A percentile compares a stretch with the other conserved stretches of the same genome.
phyloP scores from a whole-genome alignment of 2,888 invertebrate species.

The Cephus rjabovi region DNA sequence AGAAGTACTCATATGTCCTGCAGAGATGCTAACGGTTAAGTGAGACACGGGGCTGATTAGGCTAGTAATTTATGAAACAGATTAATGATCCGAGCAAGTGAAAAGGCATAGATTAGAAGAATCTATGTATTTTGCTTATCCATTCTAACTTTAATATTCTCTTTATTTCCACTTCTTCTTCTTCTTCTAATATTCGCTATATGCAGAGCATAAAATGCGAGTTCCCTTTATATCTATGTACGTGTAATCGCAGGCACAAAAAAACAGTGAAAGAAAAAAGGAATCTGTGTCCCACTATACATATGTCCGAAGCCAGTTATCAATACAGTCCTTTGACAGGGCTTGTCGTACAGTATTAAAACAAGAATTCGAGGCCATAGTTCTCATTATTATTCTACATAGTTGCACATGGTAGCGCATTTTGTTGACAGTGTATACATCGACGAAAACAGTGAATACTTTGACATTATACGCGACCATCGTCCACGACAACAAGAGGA shows the following conservation, averaged over 20 bases:
- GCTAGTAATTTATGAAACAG: constrained; percentile 21
- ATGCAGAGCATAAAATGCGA: constrained; percentile 3
- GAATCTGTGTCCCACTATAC: neutral
- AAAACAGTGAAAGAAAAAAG: constrained; percentile 17
- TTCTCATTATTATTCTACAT: constrained; percentile 5
- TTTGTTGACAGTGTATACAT: constrained; percentile 11
- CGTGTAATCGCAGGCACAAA: constrained; percentile 29
- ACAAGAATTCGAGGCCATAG: constrained; percentile 35
- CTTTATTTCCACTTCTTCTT: neutral
- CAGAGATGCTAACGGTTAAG: neutral
- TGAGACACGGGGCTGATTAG: constrained; percentile 13
- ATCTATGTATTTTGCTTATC: neutral
- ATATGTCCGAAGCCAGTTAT: constrained; percentile 31
- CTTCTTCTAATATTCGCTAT: neutral
- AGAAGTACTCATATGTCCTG: neutral
- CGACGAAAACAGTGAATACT: neutral
- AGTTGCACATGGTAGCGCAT: constrained; percentile 33
- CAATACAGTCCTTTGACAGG: constrained; percentile 27
- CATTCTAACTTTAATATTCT: neutral
- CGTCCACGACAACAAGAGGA: constrained; percentile 23
- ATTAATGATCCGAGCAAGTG: neutral
- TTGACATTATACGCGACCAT: constrained; percentile 14
- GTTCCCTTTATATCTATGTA: neutral
- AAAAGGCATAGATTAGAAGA: neutral
- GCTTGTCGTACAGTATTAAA: constrained; percentile 56